Conservation (phyloP, 2,113 vertebrate species). For the Mormyrus iriodes region DNA sequence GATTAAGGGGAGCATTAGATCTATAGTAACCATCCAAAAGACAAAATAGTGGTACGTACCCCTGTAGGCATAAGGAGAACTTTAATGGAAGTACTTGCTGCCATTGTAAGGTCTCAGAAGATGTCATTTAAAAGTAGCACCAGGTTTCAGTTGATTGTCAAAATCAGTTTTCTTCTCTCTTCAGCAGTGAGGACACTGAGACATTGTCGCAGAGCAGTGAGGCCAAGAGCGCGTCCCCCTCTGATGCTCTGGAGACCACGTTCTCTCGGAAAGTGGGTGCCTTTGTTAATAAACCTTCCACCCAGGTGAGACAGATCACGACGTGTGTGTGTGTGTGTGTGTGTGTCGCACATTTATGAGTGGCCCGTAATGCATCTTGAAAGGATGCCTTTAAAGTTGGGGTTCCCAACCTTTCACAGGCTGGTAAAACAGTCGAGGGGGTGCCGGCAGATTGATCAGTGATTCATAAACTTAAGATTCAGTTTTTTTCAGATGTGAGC, state of each 20-base stretch:
- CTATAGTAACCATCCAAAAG: neutral
- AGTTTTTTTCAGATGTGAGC: neutral
- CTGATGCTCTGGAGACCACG: conserved; percentile 71
- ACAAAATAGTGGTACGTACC: neutral
- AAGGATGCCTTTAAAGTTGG: neutral
- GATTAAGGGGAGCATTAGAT: neutral
- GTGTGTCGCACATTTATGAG: neutral
- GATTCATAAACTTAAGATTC: neutral
- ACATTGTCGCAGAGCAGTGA: conserved; percentile 71
- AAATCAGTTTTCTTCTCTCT: neutral
- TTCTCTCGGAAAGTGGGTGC: conserved; percentile 91
- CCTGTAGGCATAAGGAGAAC: neutral
- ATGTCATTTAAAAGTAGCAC: neutral
- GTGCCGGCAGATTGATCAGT: neutral
- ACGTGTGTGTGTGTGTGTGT: neutral
- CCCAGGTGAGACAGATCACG: conserved; percentile 66
- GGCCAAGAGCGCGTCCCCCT: conserved; percentile 67
- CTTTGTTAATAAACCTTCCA: conserved; percentile 88
- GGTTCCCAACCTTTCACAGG: neutral
- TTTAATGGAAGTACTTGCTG: neutral
- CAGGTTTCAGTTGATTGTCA: neutral
- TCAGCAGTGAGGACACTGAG: conserved; percentile 70
- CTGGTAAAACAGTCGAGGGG: neutral
- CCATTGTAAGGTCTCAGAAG: neutral
- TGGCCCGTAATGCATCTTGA: neutral